Evolutionary conservation across 2,888 invertebrate species (phyloP), one percentile per base, ranked within the genome.

Genomic region (Cephus rjabovi): DNA sequence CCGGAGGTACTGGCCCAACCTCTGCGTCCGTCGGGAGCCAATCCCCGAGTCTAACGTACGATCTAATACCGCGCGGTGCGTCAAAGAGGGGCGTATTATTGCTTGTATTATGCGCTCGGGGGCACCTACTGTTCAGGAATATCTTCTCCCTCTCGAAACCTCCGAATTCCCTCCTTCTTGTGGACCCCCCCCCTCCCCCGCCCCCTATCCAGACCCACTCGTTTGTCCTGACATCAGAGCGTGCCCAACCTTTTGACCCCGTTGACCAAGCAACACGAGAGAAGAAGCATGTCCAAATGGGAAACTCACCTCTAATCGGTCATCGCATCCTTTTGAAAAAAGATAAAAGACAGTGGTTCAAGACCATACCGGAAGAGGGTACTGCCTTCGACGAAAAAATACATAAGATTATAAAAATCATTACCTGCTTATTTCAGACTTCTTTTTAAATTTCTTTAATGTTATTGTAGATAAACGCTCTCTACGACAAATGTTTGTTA

Each of bases 1-100:
- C 86, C 86, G 85, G 88, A 87, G 85, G 88, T 31, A 70, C 31
- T 71, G 84, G 88, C 86, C 90, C 90, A 87, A 88, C 89, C 90
- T 90, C 90, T 88, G 86, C 86, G 85, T 85, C 83, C 85, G 83
- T 85, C 85, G 84, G 83, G 84, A 88, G 87, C 90, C 90, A 90
- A 90, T 90, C 88, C 86, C 88, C 84, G 84, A 83, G 85, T 89
- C 90, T 90, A 90, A 90, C 88, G 87, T 84, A 86, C 87, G 86
- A 89, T 90, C 90, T 90, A 90, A 90, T 71, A 71, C 71, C 71
- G 31, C 12, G 71, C 71, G 71, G 71, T 71, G 71, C 71, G 71
- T 71, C 71, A 71, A 71, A 71, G 71, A 34, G 71, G 71, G 71
- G 71, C 71, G 71, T 71, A 71, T 71, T 71, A 71, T 71, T 71